Evolutionary conservation across 2,888 invertebrate species (phyloP).

Genomic region (Tholera decimalis): DNA sequence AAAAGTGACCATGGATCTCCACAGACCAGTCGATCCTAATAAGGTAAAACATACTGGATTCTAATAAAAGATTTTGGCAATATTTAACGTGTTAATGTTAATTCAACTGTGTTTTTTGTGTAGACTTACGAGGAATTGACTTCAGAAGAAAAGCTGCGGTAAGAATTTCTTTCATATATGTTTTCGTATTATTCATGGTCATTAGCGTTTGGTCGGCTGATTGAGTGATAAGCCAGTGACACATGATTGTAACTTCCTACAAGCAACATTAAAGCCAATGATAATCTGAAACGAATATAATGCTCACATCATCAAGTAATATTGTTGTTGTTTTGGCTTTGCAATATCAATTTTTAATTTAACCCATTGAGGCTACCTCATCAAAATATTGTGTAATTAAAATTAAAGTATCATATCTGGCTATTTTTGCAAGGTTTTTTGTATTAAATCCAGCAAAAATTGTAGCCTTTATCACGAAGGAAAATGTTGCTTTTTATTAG

Average conservation of each 20-base stretch:
- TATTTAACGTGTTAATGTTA: slow-evolving; percentile 45
- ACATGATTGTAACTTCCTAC: slow-evolving; percentile 4
- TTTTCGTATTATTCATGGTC: slow-evolving; percentile 12
- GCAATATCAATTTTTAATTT: no score
- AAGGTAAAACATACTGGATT: slow-evolving; percentile 77
- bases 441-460: no score
- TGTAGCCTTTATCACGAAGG: no score
- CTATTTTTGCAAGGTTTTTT: no score
- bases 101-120: slow-evolving; percentile 71
- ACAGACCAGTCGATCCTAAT: slow-evolving; percentile 87
- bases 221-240: slow-evolving; percentile 54
- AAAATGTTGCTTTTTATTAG: no score
- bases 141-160: slow-evolving; percentile 95
- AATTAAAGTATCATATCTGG: no score
- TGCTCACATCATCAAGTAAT: not conserved
- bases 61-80: slow-evolving; percentile 35
- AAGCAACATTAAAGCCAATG: not conserved
- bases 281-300: not conserved
- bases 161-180: slow-evolving; percentile 60
- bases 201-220: slow-evolving; percentile 10
- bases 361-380: no score
- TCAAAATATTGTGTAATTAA: no score
- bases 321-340: no score
- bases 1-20: slow-evolving; percentile 83
- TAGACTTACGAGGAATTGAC: slow-evolving; percentile 94